Evolutionary conservation across 2,113 vertebrate species (phyloP).

Genomic region (Equus quagga): DNA sequence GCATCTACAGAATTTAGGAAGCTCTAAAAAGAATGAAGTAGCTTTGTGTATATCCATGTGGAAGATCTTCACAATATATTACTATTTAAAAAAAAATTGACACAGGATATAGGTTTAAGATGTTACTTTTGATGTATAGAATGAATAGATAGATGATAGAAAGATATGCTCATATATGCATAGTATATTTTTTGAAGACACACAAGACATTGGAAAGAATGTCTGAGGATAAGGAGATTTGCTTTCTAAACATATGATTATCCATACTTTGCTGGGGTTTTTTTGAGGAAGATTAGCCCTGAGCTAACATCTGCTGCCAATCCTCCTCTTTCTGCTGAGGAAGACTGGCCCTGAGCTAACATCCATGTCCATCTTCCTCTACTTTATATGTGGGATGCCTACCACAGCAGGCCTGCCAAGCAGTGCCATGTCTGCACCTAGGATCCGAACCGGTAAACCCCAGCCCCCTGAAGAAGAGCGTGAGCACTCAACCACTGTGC

Average conservation of each 20-base stretch:
- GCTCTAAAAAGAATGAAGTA: conserved; percentile 1
- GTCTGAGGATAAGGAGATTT: background rate
- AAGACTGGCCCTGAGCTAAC: no score
- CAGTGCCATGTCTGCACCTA: no score
- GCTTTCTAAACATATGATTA: background rate
- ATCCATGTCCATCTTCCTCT: no score
- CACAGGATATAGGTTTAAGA: background rate
- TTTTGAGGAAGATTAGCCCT: no score
- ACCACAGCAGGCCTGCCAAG: no score
- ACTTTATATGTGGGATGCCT: no score
- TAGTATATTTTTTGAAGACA: background rate
- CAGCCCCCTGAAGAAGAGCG: no score
- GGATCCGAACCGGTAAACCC: no score
- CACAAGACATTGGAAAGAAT: background rate
- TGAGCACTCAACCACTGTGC: no score
- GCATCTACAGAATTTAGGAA: background rate
- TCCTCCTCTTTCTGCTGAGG: no score
- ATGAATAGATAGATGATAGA: background rate
- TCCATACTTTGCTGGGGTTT: background rate
- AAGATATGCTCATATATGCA: background rate
- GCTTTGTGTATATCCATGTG: background rate
- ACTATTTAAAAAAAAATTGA: background rate
- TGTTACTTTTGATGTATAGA: background rate
- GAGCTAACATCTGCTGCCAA: no score
- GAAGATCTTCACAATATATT: background rate